phyloP scores from a whole-genome alignment of 2,888 invertebrate genomes.

The Rhamphomyia laevipes region DNA sequence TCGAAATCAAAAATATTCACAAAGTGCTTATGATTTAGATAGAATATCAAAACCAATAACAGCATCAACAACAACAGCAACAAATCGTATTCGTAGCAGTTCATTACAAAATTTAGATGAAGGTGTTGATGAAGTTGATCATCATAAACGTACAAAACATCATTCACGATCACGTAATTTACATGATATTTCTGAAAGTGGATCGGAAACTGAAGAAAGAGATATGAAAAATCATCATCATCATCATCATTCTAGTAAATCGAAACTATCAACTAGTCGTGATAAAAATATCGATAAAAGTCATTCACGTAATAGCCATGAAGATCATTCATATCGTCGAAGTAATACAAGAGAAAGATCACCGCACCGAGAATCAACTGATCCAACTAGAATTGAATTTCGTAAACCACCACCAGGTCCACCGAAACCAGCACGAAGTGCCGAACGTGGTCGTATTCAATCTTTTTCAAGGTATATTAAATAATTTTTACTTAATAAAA shows the following conservation, averaged over 20 bases:
- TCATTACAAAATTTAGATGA: conserved; percentile 35
- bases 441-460: conserved; percentile 23
- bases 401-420: conserved; percentile 25
- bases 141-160: conserved; percentile 28
- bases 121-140: conserved; percentile 29
- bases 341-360: conserved; percentile 14
- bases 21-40: conserved; percentile 35
- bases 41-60: conserved; percentile 21
- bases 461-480: conserved; percentile 24
- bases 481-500: neutral
- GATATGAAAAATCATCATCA: conserved; percentile 20
- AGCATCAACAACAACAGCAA: conserved; percentile 13
- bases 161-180: conserved; percentile 39
- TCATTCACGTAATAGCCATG: conserved; percentile 10
- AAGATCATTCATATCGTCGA: conserved; percentile 6
- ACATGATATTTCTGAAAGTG: conserved; percentile 38
- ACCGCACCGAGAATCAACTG: conserved; percentile 8
- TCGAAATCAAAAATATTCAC: conserved; percentile 32
- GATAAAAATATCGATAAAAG: conserved; percentile 4
- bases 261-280: conserved; percentile 10
- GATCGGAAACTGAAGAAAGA: conserved; percentile 34
- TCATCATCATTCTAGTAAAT: conserved; percentile 3
- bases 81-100: conserved; percentile 27
- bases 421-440: conserved; percentile 36
- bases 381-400: conserved; percentile 12